Conservation (phyloP, 2,888 invertebrate genomes). For the Parasteatoda lunata region DNA sequence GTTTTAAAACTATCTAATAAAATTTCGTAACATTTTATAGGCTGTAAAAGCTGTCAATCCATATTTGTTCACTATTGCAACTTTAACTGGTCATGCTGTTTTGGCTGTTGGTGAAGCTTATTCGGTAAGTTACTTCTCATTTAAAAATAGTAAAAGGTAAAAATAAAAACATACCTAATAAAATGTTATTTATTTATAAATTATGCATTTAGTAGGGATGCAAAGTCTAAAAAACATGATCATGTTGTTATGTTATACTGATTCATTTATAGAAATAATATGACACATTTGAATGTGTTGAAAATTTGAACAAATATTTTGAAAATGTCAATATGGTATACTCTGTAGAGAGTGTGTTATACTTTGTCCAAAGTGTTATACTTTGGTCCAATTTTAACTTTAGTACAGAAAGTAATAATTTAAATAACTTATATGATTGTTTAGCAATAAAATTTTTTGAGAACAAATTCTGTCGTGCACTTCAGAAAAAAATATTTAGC, state of each 20-base stretch:
- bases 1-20: background rate
- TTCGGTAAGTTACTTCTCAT: conserved; percentile 77
- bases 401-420: no score
- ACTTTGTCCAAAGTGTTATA: no score
- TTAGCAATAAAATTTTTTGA: no score
- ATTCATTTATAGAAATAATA: background rate
- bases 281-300: background rate
- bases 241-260: background rate
- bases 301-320: background rate
- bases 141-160: background rate
- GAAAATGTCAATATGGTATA: no score
- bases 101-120: conserved; percentile 77
- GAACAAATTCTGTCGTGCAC: no score
- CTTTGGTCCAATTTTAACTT: no score
- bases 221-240: background rate
- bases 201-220: background rate
- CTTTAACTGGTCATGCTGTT: conserved; percentile 89
- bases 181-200: background rate
- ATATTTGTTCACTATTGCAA: conserved; percentile 91
- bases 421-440: no score
- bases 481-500: no score
- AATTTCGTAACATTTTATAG: background rate
- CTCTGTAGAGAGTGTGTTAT: no score
- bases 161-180: background rate
- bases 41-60: conserved; percentile 15